Evolutionary conservation across 2,113 vertebrate species (phyloP), one percentile per base, ranked within the genome.

Genomic region (Aspiorhynchus laticeps): DNA sequence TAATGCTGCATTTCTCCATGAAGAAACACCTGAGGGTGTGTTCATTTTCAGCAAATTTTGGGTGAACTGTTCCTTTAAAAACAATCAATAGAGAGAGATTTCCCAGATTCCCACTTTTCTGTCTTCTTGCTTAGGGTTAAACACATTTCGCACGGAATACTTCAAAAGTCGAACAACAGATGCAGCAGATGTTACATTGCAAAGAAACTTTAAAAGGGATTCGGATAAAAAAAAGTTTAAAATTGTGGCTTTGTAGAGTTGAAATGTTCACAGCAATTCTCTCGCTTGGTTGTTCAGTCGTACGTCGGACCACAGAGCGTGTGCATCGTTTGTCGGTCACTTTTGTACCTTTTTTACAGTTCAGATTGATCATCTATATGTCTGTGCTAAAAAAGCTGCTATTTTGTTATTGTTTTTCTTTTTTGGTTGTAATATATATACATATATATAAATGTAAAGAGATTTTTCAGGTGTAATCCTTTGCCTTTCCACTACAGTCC

Each of bases 311-410:
- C 95, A 84, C 93, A 94, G 95, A 95, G 95, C 96, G 95, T 95
- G 96, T 96, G 95, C 95, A 95, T 95, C 91, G 94, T 96, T 95
- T 95, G 83, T 92, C 95, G 97, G 96, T 97, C 96, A 99, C 98
- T 98, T 97, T 98, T 97, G 95, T 98, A 97, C 96, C 96, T 98
- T 98, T 99, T 98, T 95, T 99, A 98, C 94, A 90, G 96, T 98
- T 97, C 96, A 96, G 95, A 97, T 96, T 48, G 94, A 96, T 97
- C 96, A 96, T 96, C 95, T 96, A 95, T 95, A 94, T 94, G 95
- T 97, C 96, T 98, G 96, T 98, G 97, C 97, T 98, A 96, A 21
- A 53, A 95, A 97, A 97, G 97, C 97, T 99, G 97, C 97, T 99
- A 98, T 97, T 97, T 96, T 95, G 94, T 96, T 96, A 94, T 95